Percentiles rank a stretch among this genome's conserved stretches.
These are phyloP conservation scores for Forbesichthys papilliferus DNA, from an alignment of 2,113 vertebrate species.

Conservation along the genomic window DNA sequence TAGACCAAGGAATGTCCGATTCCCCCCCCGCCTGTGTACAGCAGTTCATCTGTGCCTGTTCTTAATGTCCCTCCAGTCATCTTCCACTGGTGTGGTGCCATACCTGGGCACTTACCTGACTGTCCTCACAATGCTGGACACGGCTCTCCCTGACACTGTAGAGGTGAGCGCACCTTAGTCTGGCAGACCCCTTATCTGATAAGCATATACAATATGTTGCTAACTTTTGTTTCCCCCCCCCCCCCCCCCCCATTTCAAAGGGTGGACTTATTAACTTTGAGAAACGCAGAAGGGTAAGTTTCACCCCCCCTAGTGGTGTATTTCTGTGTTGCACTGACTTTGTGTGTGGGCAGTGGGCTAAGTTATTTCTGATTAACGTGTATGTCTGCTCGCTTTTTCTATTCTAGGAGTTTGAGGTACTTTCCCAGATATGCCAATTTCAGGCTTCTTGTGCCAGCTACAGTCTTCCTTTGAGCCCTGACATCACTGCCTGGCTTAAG, in stretches of 20 bases:
- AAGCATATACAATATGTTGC: background rate
- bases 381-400: background rate
- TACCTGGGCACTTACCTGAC: conserved; percentile 91
- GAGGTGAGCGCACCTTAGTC: conserved; percentile 69
- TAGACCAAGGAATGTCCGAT: background rate
- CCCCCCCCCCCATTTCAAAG: conserved; percentile 52
- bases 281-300: conserved; percentile 85
- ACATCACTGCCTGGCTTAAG: conserved; percentile 73
- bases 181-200: background rate
- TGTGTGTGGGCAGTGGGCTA: too few relatives aligned
- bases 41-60: background rate
- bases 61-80: conserved; percentile 47
- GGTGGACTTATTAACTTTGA: conserved; percentile 88
- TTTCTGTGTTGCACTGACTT: background rate
- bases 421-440: conserved; percentile 82
- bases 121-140: conserved; percentile 88
- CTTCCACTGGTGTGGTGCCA: conserved; percentile 76
- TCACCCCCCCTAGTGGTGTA: conserved; percentile 43
- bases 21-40: background rate
- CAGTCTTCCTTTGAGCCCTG: conserved; percentile 59
- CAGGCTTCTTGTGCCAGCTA: conserved; percentile 81
- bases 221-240: conserved; percentile 1
- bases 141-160: conserved; percentile 81
- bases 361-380: background rate
- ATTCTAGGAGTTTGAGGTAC: conserved; percentile 85